Percentiles rank a stretch among this genome's conserved stretches.
Evolutionary conservation across 92 coral and sea anemone genomes (phyloP).

Genomic region (Porites divaricata): DNA sequence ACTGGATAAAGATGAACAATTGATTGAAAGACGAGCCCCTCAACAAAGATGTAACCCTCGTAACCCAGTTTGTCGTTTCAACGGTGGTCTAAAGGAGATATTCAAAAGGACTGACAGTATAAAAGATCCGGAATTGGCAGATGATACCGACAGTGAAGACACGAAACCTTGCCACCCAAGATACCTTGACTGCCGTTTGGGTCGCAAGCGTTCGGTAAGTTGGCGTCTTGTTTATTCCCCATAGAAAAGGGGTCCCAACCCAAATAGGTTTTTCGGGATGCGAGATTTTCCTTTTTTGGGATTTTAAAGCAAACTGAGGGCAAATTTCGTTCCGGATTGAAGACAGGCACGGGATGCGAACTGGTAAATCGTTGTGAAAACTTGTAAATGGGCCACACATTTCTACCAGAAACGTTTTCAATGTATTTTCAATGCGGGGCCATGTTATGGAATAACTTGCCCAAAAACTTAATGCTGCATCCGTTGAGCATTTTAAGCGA

Average conservation of each 20-base stretch:
- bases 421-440: too few relatives aligned
- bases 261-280: too few relatives aligned
- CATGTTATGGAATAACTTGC: too few relatives aligned
- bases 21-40: neutral
- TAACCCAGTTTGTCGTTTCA: neutral
- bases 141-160: neutral
- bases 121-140: neutral
- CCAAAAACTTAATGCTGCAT: too few relatives aligned
- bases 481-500: too few relatives aligned
- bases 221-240: neutral
- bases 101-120: neutral
- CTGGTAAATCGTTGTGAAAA: too few relatives aligned
- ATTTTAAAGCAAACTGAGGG: too few relatives aligned
- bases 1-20: neutral
- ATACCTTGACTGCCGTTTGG: neutral
- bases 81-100: slow-evolving; percentile 9
- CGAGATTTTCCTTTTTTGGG: too few relatives aligned
- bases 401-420: too few relatives aligned
- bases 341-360: too few relatives aligned
- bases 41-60: neutral
- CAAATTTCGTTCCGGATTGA: too few relatives aligned
- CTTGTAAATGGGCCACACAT: too few relatives aligned
- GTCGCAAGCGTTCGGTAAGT: slow-evolving; percentile 30
- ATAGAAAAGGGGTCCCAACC: neutral
- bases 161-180: neutral